A percentile compares a stretch with the other conserved stretches of the same genome.
Evolutionary conservation across 2,888 invertebrate species (phyloP).

Genomic region (Catocala nupta): DNA sequence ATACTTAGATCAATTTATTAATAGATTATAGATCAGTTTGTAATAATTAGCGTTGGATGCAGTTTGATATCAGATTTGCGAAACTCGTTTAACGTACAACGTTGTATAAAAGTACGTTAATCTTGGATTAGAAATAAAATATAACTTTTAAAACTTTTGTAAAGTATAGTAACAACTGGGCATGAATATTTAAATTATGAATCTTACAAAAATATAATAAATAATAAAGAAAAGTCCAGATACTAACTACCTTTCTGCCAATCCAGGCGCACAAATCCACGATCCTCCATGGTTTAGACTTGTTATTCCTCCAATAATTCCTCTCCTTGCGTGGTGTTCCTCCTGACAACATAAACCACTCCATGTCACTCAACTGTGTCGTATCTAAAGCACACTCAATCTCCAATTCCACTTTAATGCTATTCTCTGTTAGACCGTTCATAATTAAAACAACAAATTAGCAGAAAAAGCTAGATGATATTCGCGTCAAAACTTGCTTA

Average conservation of each 20-base stretch:
- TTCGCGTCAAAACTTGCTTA: not conserved
- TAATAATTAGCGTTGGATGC: too few relatives aligned
- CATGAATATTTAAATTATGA: too few relatives aligned
- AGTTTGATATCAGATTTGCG: too few relatives aligned
- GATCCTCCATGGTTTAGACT: constrained; percentile 71
- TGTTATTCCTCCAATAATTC: constrained; percentile 62
- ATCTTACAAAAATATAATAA: too few relatives aligned
- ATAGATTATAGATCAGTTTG: too few relatives aligned
- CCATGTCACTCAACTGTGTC: constrained; percentile 67
- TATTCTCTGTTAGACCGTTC: constrained; percentile 52
- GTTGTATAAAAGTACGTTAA: too few relatives aligned
- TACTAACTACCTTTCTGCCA: constrained; percentile 74
- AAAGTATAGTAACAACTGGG: too few relatives aligned
- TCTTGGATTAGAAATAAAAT: too few relatives aligned
- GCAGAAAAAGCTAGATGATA: constrained; percentile 4
- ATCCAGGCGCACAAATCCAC: constrained; percentile 81
- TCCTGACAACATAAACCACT: constrained; percentile 80
- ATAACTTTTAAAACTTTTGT: too few relatives aligned
- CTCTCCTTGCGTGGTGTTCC: constrained; percentile 74
- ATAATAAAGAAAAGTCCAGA: constrained; percentile 7
- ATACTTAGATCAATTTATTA: too few relatives aligned
- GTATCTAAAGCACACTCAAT: constrained; percentile 72
- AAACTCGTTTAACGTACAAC: too few relatives aligned
- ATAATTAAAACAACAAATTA: constrained; percentile 36
- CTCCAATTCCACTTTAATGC: constrained; percentile 72